These are phyloP conservation scores for Alaudala cheleensis DNA, from an alignment of 2,113 vertebrate species.

Conservation along the genomic window DNA sequence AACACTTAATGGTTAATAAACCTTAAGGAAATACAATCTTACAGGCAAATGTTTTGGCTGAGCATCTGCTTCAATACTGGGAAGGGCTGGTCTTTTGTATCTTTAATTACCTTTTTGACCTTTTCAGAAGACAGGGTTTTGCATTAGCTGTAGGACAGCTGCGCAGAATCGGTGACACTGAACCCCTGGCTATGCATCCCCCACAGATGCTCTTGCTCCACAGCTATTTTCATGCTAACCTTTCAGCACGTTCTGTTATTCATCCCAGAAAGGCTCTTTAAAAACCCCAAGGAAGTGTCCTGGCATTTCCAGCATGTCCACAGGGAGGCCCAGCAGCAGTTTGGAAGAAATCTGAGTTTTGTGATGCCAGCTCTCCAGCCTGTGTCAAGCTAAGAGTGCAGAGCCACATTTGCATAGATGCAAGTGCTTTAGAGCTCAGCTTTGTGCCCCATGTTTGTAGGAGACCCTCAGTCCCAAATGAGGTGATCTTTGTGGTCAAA, in stretches of 20 bases:
- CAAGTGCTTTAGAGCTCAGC: background rate
- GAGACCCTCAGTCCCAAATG: background rate
- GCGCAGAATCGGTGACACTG: background rate
- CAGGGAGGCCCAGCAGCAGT: background rate
- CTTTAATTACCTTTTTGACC: constrained; percentile 62
- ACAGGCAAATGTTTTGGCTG: constrained; percentile 28
- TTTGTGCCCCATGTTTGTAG: fast-evolving
- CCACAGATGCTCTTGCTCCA: background rate
- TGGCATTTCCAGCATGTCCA: constrained; percentile 16
- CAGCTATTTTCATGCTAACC: constrained; percentile 44
- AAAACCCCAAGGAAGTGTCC: background rate
- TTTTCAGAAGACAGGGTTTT: constrained; percentile 45
- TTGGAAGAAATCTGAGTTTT: constrained; percentile 23
- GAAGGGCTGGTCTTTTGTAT: constrained; percentile 18
- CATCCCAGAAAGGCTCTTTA: background rate
- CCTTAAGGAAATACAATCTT: constrained; percentile 33
- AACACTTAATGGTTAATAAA: constrained; percentile 55
- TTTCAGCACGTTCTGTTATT: constrained; percentile 16
- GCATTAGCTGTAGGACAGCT: constrained; percentile 25
- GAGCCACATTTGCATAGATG: background rate
- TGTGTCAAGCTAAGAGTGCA: background rate
- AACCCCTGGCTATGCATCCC: background rate
- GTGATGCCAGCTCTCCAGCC: background rate
- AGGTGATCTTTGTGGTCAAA: background rate
- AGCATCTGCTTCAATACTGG: background rate